Percentiles rank a stretch among this genome's conserved stretches.
Evolutionary conservation across 1,140 invertebrate species (phyloP).

Genomic region (Branchinecta lynchi): DNA sequence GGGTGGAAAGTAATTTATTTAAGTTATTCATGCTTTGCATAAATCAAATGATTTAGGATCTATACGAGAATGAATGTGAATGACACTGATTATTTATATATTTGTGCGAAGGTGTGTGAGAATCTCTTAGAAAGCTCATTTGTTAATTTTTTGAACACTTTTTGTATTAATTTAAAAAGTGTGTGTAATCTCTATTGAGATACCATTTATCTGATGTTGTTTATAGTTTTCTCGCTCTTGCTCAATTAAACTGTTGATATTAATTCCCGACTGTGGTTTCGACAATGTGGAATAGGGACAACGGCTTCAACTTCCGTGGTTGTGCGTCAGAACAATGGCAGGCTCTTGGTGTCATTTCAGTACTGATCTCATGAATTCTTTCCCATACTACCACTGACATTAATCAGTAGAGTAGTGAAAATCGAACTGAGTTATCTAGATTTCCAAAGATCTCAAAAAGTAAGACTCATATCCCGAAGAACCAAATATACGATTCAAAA

Average conservation of each 20-base stretch:
- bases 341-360: no score
- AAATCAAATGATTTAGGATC: neutral
- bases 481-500: no score
- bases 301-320: no score
- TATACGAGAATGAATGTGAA: neutral
- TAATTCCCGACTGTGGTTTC: neutral
- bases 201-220: neutral
- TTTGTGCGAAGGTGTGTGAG: neutral
- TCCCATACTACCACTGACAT: no score
- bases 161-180: neutral
- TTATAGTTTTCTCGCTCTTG: neutral
- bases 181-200: slow-evolving; percentile 6
- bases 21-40: neutral
- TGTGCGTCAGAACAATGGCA: no score
- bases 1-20: slow-evolving; percentile 9
- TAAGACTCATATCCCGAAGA: no score
- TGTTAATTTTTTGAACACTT: neutral
- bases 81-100: neutral
- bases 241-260: neutral
- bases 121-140: neutral
- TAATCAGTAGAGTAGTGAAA: no score
- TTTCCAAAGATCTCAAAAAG: no score
- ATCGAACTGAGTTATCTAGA: no score
- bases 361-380: no score
- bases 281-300: no score